Base-by-base conservation (phyloP, 2,888 invertebrate species). In the Stegana nigrithorax region DNA sequence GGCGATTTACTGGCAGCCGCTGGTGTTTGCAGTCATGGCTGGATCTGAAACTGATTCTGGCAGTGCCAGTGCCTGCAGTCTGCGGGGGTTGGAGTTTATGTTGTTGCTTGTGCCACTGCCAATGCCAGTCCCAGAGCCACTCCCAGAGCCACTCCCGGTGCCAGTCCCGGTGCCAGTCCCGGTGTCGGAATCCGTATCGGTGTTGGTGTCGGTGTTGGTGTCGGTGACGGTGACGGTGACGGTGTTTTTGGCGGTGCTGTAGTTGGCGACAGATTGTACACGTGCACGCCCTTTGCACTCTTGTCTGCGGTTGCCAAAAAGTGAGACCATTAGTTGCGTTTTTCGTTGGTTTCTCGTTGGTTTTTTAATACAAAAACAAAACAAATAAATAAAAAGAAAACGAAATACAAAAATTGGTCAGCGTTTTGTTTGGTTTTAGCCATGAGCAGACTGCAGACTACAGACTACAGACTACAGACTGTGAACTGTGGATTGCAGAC, bases 241-340 rank as follows among this genome's bases (percentile, higher is more conserved):
- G 32, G 32, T 12, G n/a, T n/a, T n/a, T n/a, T n/a, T 29, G 10
- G 6, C 10, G 29, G 29, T 29, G 10, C 29, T 29, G 29, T 27
- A 51, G 19, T 32, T 26, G 55, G 39, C 23, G 19, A 39, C 56
- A 36, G 39, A 39, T 39, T 56, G 56, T 25, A 36, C 58, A 27
- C 58, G 42, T 58, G 58, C 39, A 4, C 17, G 4, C 10, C 36
- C 32, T 4, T 8, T 6, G 14, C 39, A 39, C 4, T 10, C 17
- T 39, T 39, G 21, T 51, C 42, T 53, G 60, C 44, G 51, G 60
- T 42, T 60, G 60, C 60, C 60, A 60, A 60, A 60, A 60, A 53
- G 60, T 53, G 39, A 25, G 53, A 44, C 55, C 61, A 56, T 61
- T 56, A 61, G 56, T 61, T 55, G 25, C 42, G 26, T 39, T 29